Conservation (phyloP, 2,113 vertebrate species). For the Tor tambroides region DNA sequence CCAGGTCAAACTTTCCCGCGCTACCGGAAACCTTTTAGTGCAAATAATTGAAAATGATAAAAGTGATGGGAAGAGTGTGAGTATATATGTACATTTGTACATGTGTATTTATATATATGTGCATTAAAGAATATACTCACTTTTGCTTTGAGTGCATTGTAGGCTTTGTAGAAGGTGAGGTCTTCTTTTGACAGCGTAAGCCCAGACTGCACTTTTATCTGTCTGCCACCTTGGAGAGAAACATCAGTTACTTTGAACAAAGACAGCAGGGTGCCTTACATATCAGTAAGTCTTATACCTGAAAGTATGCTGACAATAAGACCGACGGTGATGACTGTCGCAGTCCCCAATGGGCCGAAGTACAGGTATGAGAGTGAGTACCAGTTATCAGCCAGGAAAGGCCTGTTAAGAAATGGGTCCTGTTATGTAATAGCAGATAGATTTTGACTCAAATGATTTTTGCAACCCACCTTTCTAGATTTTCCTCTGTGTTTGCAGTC, state of each 20-base stretch:
- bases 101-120: background rate
- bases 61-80: background rate
- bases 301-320: constrained; percentile 79
- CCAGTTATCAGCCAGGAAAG: constrained; percentile 76
- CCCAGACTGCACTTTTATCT: constrained; percentile 63
- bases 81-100: background rate
- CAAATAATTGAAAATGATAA: background rate
- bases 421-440: background rate
- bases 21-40: constrained; percentile 34
- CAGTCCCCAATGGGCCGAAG: constrained; percentile 83
- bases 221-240: constrained; percentile 68
- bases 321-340: constrained; percentile 76
- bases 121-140: constrained; percentile 57
- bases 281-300: constrained; percentile 70
- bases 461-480: constrained; percentile 55
- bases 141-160: constrained; percentile 65
- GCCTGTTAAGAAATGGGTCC: constrained; percentile 65
- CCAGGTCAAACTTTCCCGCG: constrained; percentile 37
- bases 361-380: constrained; percentile 88
- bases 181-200: constrained; percentile 72
- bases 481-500: constrained; percentile 48
- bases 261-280: background rate
- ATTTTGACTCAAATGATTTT: background rate
- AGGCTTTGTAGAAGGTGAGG: constrained; percentile 67
- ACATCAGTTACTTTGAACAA: background rate